Percentiles rank a stretch among this genome's conserved stretches.
Evolutionary conservation across 2,888 invertebrate genomes (phyloP).

Genomic region (Abrostola tripartita): DNA sequence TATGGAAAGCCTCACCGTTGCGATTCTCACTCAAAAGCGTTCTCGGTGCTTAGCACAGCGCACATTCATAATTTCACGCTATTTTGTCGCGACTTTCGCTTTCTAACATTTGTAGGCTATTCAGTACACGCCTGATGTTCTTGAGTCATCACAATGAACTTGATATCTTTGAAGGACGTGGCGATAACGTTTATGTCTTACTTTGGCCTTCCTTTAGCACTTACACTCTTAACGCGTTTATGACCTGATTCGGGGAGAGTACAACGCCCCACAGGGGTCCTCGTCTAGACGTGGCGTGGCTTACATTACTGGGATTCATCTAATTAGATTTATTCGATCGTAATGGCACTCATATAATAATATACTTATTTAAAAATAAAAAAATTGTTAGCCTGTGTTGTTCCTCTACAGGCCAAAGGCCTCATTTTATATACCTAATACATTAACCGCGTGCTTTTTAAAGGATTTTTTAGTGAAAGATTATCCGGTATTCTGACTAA

Average conservation of each 20-base stretch:
- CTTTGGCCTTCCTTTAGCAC: background rate
- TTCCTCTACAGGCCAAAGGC: too few species aligned
- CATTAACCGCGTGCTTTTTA: too few species aligned
- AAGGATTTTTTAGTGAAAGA: too few species aligned
- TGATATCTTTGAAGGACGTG: background rate
- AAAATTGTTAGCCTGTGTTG: too few species aligned
- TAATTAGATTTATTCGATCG: background rate
- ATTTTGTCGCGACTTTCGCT: slow-evolving; percentile 38
- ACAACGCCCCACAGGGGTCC: background rate
- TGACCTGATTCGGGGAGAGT: background rate
- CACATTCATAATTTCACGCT: slow-evolving; percentile 39
- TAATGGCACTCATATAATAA: background rate
- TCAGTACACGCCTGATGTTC: background rate
- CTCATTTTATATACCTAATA: too few species aligned
- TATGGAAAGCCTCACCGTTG: background rate
- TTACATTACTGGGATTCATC: background rate
- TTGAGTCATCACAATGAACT: background rate
- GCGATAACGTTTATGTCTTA: background rate
- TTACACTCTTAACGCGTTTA: background rate
- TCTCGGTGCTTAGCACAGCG: slow-evolving; percentile 8
- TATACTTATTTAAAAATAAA: background rate
- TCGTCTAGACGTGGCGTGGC: background rate
- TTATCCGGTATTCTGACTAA: too few species aligned
- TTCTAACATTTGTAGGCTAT: slow-evolving; percentile 22
- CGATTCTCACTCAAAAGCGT: slow-evolving; percentile 1